phyloP scores from a whole-genome alignment of 2,888 invertebrate species.

The Arctia plantaginis region DNA sequence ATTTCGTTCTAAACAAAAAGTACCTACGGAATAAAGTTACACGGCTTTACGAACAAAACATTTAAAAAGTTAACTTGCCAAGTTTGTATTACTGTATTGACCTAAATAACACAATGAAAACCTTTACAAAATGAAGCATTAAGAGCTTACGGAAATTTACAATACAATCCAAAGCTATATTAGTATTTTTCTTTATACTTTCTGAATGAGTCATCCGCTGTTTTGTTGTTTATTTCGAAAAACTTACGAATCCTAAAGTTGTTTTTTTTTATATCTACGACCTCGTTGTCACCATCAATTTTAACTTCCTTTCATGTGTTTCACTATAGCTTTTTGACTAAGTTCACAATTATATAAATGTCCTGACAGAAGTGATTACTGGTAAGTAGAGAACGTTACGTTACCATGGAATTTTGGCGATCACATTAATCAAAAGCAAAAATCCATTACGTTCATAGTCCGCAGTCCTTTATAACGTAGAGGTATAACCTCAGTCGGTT shows the following conservation, averaged over 20 bases:
- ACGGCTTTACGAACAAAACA: constrained; percentile 22
- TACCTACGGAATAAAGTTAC: constrained; percentile 1
- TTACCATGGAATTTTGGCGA: neutral
- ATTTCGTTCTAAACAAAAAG: neutral
- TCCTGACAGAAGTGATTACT: neutral
- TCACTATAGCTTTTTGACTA: neutral
- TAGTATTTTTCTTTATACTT: neutral
- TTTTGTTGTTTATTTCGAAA: neutral
- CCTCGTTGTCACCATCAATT: neutral
- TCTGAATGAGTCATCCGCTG: neutral
- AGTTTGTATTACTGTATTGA: constrained; percentile 10
- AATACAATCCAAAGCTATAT: neutral
- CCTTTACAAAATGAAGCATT: constrained; percentile 11
- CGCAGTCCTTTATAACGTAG: neutral
- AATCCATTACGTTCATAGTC: neutral
- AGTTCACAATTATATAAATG: neutral
- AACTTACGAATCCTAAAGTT: neutral
- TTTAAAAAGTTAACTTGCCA: constrained; percentile 14
- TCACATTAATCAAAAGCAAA: neutral
- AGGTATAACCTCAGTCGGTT: neutral
- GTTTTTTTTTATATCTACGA: neutral
- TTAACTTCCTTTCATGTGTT: neutral
- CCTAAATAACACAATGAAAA: constrained; percentile 11
- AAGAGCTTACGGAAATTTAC: constrained; percentile 2
- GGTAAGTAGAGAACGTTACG: neutral